Evolutionary conservation across 2,113 vertebrate genomes (phyloP), one percentile per base, ranked within the genome.

Genomic region (Prunella fulvescens): DNA sequence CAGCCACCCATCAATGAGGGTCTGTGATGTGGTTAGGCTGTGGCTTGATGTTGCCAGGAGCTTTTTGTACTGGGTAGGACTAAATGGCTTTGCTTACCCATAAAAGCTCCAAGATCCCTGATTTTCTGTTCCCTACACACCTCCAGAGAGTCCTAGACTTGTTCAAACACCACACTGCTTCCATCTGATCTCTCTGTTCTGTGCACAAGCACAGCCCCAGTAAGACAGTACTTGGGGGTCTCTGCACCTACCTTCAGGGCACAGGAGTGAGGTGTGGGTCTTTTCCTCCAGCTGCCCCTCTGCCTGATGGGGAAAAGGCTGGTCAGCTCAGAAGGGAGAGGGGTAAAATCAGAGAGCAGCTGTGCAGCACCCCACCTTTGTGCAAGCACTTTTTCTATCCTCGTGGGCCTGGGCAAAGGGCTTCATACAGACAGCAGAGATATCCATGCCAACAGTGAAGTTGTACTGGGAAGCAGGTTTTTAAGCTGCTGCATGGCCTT

Each of bases 211-310:
- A 64, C 11, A 58, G 73, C 2, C 22, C 10, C 40, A 29, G 56
- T 42, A 64, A 45, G 14, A 16, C 15, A 25, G 28, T 25, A 79
- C 31, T 14, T 18, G n/a, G 37, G 13, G 10, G 25, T 57, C 67
- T 22, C 51, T 47, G 29, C 51, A 94, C 90, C 58, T 93, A 92
- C 96, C 96, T 95, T 96, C 81, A 66, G 90, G 89, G 66, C 96
- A 97, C 47, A 97, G 92, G n/a, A 96, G 9, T 39, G 97, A 97
- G 39, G 86, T 95, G 69, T 73, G 88, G 7, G 95, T 95, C 90
- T 97, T 96, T 28, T 97, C 97, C 35, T 94, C 91, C 62, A 94
- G 81, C 48, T 96, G 64, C 3, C 97, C 97, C 57, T 97, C 95
- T 82, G 95, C 92, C 97, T 97, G 86, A 77, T 58, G 29, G 20